Conservation (phyloP, 2,888 invertebrate genomes). For the Drosophila ezoana region DNA sequence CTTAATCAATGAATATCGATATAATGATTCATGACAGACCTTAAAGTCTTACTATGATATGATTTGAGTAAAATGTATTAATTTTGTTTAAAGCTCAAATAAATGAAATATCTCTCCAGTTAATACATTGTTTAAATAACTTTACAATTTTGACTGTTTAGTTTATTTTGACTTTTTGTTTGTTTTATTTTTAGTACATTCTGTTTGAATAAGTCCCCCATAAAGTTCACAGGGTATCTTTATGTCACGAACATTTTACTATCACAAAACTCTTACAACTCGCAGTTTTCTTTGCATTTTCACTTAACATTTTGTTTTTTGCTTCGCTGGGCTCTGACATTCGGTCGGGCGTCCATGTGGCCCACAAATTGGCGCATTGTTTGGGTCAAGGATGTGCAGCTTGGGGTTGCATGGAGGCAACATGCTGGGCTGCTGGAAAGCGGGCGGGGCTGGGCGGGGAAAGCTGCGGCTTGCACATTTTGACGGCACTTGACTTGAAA, state of each 20-base stretch:
- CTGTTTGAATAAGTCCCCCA: no score
- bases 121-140: no score
- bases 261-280: background rate
- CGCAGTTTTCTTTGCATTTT: constrained; percentile 18
- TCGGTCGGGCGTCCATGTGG: constrained; percentile 25
- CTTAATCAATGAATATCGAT: no score
- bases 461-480: constrained; percentile 23
- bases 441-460: constrained; percentile 3
- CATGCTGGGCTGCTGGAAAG: constrained; percentile 34
- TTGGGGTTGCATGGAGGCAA: constrained; percentile 23
- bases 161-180: no score
- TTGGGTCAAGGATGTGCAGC: constrained; percentile 73
- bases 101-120: no score
- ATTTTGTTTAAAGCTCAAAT: no score
- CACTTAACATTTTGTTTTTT: constrained; percentile 33
- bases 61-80: no score
- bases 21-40: no score
- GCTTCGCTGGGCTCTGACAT: constrained; percentile 28
- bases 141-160: no score
- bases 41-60: no score
- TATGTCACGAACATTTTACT: background rate
- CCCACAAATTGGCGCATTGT: constrained; percentile 69
- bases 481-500: constrained; percentile 48
- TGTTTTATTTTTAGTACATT: no score
- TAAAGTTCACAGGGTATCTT: background rate